These are phyloP conservation scores for Trichopria drosophilae DNA, from an alignment of 2,888 invertebrate species.

Conservation along the genomic window DNA sequence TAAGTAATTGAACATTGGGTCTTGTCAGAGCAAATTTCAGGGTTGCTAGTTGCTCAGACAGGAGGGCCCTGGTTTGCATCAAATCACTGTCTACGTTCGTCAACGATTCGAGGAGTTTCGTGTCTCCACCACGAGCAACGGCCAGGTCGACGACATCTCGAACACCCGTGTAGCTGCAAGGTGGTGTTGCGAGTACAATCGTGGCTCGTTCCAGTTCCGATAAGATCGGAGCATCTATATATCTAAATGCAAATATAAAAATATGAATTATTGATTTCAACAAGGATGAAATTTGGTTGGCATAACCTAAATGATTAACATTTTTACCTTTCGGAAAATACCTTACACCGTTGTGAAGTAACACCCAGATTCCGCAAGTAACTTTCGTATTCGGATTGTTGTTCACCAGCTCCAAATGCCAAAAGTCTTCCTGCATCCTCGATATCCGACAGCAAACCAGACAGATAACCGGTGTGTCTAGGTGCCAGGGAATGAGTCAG, in stretches of 20 bases:
- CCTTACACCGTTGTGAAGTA: slow-evolving; percentile 51
- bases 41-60: slow-evolving; percentile 76
- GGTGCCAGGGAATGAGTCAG: slow-evolving; percentile 81
- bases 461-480: slow-evolving; percentile 77
- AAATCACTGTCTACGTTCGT: slow-evolving; percentile 40
- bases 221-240: slow-evolving; percentile 46
- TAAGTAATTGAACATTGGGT: slow-evolving; percentile 79
- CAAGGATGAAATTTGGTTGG: too few species aligned
- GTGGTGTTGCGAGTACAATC: slow-evolving; percentile 74
- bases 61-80: slow-evolving; percentile 56
- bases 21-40: slow-evolving; percentile 74
- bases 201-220: slow-evolving; percentile 65
- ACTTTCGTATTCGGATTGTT: slow-evolving; percentile 64
- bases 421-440: slow-evolving; percentile 65
- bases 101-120: slow-evolving; percentile 71
- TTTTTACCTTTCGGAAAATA: slow-evolving; percentile 50
- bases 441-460: slow-evolving; percentile 66
- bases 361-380: slow-evolving; percentile 72
- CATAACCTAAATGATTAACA: neutral
- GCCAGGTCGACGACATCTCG: slow-evolving; percentile 77
- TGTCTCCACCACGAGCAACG: slow-evolving; percentile 71
- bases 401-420: slow-evolving; percentile 66
- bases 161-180: slow-evolving; percentile 80
- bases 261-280: slow-evolving; percentile 5
- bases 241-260: slow-evolving; percentile 33